Evolutionary conservation across 2,113 vertebrate genomes (phyloP).

Genomic region (Aspidoscelis tigris): DNA sequence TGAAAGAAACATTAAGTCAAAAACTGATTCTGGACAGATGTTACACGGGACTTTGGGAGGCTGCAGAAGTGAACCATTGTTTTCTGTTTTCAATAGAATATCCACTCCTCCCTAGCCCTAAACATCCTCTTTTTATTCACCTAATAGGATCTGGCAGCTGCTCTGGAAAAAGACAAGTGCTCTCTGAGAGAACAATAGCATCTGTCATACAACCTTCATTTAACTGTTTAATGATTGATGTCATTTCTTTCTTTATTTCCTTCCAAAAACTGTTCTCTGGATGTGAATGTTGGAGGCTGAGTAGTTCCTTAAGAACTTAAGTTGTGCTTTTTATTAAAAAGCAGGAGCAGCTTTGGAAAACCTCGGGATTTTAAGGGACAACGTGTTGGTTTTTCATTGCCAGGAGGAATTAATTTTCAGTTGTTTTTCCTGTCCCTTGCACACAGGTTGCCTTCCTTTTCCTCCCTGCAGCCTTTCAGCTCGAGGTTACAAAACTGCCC

Average conservation of each 20-base stretch:
- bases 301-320: constrained; percentile 60
- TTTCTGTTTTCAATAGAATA: constrained; percentile 67
- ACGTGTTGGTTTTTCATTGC: constrained; percentile 45
- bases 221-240: constrained; percentile 71
- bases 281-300: constrained; percentile 52
- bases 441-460: background rate
- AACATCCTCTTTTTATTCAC: constrained; percentile 66
- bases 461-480: background rate
- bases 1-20: constrained; percentile 71
- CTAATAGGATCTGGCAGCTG: constrained; percentile 76
- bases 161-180: constrained; percentile 67
- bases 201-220: constrained; percentile 64
- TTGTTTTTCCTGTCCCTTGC: constrained; percentile 43
- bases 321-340: constrained; percentile 48
- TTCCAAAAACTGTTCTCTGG: constrained; percentile 27
- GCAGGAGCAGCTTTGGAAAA: constrained; percentile 53
- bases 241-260: constrained; percentile 43
- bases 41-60: constrained; percentile 65
- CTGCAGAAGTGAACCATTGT: constrained; percentile 69
- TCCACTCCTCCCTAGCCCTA: constrained; percentile 56
- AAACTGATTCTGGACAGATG: constrained; percentile 72
- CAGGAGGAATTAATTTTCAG: constrained; percentile 55
- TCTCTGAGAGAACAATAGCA: constrained; percentile 67
- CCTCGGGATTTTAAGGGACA: constrained; percentile 49
- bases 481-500: constrained; percentile 46